Conservation (phyloP, 2,113 vertebrate genomes). For the Balaeniceps rex region DNA sequence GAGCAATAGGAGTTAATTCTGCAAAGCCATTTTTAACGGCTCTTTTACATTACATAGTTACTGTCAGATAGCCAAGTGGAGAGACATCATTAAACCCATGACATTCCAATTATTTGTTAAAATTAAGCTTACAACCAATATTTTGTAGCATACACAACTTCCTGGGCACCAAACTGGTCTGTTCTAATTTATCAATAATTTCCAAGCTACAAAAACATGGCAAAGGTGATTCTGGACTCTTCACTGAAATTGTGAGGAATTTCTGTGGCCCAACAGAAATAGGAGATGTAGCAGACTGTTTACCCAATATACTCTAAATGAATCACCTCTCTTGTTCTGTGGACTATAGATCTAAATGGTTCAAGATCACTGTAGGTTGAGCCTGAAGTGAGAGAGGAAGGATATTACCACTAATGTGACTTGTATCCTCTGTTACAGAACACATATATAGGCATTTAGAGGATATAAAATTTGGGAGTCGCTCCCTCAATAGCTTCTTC, state of each 20-base stretch:
- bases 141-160: constrained; percentile 12
- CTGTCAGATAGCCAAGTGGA: constrained; percentile 57
- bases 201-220: background rate
- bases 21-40: constrained; percentile 58
- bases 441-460: background rate
- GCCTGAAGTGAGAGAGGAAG: background rate
- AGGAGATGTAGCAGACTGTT: background rate
- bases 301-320: background rate
- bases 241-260: background rate
- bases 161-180: background rate
- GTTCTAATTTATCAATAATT: constrained; percentile 7
- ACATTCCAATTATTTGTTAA: constrained; percentile 65
- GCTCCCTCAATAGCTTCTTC: background rate
- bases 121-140: constrained; percentile 45
- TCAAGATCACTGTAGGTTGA: background rate
- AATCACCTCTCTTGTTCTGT: background rate
- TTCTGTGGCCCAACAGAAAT: background rate
- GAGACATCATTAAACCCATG: constrained; percentile 59
- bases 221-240: background rate
- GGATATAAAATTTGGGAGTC: background rate
- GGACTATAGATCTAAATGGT: background rate
- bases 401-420: background rate
- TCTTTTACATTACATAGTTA: constrained; percentile 51
- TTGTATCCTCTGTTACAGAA: background rate
- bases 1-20: constrained; percentile 52